phyloP scores from a whole-genome alignment of 2,797 vertebrate genomes.

The Paguma larvata region DNA sequence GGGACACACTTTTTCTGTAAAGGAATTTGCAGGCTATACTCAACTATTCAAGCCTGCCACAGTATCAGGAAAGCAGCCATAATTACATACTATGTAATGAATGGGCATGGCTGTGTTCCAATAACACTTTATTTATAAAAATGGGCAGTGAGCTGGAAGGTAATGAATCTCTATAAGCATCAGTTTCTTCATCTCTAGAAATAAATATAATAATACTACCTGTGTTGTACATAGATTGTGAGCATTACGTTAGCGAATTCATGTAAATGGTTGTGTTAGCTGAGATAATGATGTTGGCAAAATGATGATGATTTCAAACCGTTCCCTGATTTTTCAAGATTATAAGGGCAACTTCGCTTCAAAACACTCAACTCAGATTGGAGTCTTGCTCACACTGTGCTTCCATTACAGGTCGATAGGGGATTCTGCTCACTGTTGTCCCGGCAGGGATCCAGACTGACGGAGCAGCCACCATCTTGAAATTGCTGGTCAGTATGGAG shows the following conservation, averaged over 20 bases:
- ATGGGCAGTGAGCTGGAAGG: background rate
- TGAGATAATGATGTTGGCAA: background rate
- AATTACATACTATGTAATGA: background rate
- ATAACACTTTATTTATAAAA: conserved; percentile 69
- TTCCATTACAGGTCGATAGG: background rate
- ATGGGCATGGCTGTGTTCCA: background rate
- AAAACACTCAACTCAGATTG: background rate
- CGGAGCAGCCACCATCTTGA: background rate
- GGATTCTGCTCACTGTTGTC: background rate
- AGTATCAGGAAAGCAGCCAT: background rate
- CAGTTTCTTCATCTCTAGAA: background rate
- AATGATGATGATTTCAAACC: background rate
- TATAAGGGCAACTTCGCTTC: background rate
- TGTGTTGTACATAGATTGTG: background rate
- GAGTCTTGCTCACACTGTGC: background rate
- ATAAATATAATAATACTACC: background rate
- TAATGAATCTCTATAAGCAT: background rate
- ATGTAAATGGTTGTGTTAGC: background rate
- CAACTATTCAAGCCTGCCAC: background rate
- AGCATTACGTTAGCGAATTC: background rate
- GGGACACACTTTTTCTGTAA: background rate
- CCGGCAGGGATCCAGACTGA: background rate
- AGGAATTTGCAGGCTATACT: background rate
- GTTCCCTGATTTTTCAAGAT: background rate
- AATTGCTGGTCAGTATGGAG: background rate